phyloP scores from a whole-genome alignment of 2,113 vertebrate species.

The Crotalus horridus region DNA sequence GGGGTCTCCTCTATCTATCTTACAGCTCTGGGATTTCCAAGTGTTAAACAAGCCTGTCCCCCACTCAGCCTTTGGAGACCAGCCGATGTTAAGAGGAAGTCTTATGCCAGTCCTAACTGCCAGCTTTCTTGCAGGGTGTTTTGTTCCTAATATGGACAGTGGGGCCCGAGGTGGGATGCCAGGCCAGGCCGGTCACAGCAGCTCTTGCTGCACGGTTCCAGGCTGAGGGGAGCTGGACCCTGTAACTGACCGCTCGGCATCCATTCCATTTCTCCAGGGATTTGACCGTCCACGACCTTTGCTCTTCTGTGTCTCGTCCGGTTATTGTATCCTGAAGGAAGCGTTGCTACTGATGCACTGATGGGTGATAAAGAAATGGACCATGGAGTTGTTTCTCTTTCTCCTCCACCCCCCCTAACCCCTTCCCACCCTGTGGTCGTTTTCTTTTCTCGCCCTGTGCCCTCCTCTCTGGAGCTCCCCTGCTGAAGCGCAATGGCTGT shows the following conservation, averaged over 20 bases:
- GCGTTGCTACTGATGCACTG: neutral
- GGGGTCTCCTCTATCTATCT: too few species aligned
- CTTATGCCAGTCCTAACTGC: neutral
- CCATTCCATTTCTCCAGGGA: constrained; percentile 59
- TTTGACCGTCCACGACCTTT: constrained; percentile 39
- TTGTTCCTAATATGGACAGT: constrained; percentile 71
- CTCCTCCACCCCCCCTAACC: constrained; percentile 35
- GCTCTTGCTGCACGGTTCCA: constrained; percentile 46
- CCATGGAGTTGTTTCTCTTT: constrained; percentile 25
- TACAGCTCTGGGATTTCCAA: neutral
- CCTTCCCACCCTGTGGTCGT: constrained; percentile 45
- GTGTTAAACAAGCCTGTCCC: constrained; percentile 1
- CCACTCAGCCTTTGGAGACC: neutral
- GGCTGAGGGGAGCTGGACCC: constrained; percentile 52
- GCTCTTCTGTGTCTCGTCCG: constrained; percentile 63
- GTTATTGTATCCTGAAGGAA: constrained; percentile 59
- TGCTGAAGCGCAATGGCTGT: constrained; percentile 53
- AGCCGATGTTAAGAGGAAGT: neutral
- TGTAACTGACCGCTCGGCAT: constrained; percentile 50
- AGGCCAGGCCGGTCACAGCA: constrained; percentile 51
- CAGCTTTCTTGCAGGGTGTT: constrained; percentile 70
- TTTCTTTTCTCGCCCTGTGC: constrained; percentile 42
- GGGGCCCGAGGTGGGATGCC: constrained; percentile 50
- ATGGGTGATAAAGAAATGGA: neutral
- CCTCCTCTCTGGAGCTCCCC: constrained; percentile 39